These are phyloP conservation scores for Anastatus disparis DNA, from an alignment of 1,140 invertebrate species.

Conservation along the genomic window DNA sequence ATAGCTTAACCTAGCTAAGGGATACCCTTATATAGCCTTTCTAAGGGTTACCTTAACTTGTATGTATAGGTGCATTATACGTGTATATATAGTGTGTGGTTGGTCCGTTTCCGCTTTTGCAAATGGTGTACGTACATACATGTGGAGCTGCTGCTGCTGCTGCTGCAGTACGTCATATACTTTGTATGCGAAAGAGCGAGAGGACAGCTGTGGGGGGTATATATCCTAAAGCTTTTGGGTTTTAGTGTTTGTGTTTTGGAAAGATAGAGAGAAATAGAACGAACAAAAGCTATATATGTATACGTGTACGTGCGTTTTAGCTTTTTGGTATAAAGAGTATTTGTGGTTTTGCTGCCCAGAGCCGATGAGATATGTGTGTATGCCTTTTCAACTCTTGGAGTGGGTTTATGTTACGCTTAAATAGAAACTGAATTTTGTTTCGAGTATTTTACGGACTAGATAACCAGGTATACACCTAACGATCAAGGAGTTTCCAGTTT, in stretches of 20 bases:
- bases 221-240: constrained; percentile 14
- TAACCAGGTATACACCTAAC: not conserved
- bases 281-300: no score
- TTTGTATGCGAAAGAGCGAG: constrained; percentile 17
- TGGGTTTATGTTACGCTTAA: constrained; percentile 31
- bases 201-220: no score
- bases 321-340: constrained; percentile 6
- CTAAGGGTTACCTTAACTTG: no score
- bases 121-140: no score
- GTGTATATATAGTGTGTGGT: no score
- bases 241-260: constrained; percentile 13
- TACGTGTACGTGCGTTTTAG: no score
- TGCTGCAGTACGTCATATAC: constrained; percentile 11
- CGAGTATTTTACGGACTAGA: constrained; percentile 26
- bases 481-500: not conserved
- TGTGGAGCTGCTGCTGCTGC: not conserved
- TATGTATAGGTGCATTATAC: no score
- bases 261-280: no score
- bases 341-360: not conserved
- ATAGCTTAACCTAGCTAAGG: constrained; percentile 11
- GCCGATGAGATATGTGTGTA: constrained; percentile 13
- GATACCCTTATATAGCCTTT: no score
- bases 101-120: constrained; percentile 34
- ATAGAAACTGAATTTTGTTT: constrained; percentile 33
- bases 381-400: not conserved